Evolutionary conservation across 1,140 invertebrate species (phyloP), one percentile per base, ranked within the genome.

Genomic region (Globodera rostochiensis): DNA sequence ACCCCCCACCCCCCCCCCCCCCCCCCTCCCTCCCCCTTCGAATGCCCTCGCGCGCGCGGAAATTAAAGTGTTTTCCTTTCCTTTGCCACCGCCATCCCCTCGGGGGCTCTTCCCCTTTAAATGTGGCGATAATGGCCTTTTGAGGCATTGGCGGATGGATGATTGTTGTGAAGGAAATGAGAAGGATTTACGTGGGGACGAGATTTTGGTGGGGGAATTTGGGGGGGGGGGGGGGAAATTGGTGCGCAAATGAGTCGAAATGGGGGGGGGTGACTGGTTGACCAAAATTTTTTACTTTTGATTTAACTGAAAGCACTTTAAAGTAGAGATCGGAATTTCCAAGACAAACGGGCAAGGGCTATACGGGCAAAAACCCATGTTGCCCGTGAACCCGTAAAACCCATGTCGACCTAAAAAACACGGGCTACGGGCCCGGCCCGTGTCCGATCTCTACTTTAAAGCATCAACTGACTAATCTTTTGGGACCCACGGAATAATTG

Each of bases 41-140:
- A 45, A 71, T 71, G 69, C 69, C 69, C 69, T 71, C 21, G 4
- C 69, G 13, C 69, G 69, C 69, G 69, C 69, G 46, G 25, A 71
- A 71, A 71, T 71, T 71, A 71, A 71, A 71, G 69, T 71, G 69
- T 71, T 71, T 71, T 71, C 69, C 69, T 71, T 47, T 8, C 8
- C 57, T 15, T 19, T 19, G 57, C 57, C 50, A 8, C 50, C 57
- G 15, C 19, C 57, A 15, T 60, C 57, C 11, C 57, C 57, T 15
- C 5, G 57, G 57, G 50, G 50, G 50, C 50, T 50, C 50, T 11
- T 50, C 50, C 11, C 57, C 57, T 19, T 19, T 19, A 13, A 60
- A 60, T 60, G 11, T 19, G 7, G 69, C 69, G 69, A 71, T 71
- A 71, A 71, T 71, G n/a, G 69, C 69, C 69, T 71, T 71, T 71